Evolutionary conservation across 2,888 invertebrate genomes (phyloP).

Genomic region (Notodonta ziczac): DNA sequence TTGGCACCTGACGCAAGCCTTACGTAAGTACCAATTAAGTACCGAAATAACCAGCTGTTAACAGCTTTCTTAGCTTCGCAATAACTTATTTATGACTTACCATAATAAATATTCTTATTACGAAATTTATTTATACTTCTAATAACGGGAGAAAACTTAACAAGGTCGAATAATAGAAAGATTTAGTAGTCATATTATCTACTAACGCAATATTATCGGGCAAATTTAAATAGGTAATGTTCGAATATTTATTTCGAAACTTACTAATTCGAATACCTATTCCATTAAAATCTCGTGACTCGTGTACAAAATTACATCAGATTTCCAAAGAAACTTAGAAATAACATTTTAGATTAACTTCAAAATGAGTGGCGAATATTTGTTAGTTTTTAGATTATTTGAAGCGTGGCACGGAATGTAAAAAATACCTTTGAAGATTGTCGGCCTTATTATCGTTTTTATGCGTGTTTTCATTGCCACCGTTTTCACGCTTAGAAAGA

Average conservation of each 20-base stretch:
- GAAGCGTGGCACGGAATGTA: background rate
- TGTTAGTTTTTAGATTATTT: background rate
- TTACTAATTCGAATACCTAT: background rate
- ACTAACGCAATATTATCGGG: background rate
- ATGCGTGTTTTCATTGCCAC: conserved; percentile 1
- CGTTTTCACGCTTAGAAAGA: conserved; percentile 3
- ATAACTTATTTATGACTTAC: conserved; percentile 1
- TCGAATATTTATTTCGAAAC: background rate
- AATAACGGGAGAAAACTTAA: background rate
- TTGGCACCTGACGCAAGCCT: conserved; percentile 3
- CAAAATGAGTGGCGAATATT: conserved; percentile 4
- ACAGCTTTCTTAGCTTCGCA: background rate
- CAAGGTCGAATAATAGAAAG: background rate
- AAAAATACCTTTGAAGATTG: conserved; percentile 4
- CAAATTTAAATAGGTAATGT: background rate
- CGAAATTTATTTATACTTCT: background rate
- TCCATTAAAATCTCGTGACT: background rate
- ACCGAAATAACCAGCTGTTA: conserved; percentile 4
- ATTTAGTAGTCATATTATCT: background rate
- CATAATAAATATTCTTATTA: background rate
- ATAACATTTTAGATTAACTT: conserved; percentile 7
- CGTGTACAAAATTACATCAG: background rate
- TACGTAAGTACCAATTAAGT: background rate
- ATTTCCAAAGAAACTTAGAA: background rate
- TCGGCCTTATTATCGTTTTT: conserved; percentile 1